Base-by-base conservation (phyloP, 2,113 vertebrate genomes). In the Burhinus bistriatus region DNA sequence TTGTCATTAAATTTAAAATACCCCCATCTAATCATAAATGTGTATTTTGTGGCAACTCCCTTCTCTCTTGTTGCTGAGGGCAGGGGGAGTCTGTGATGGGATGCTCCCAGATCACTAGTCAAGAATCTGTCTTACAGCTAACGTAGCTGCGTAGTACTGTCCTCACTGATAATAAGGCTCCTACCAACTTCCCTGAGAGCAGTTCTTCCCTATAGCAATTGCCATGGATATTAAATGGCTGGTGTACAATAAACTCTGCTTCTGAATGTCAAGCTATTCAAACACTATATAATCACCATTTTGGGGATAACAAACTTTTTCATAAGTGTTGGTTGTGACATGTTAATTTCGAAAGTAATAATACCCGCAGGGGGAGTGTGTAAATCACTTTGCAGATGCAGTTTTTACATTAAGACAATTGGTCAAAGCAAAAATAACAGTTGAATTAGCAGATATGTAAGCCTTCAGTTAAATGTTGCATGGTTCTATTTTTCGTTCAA, bases 361-460 rank as follows among this genome's bases (percentile, higher is more conserved):
- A 92, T 61, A 81, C 49, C 72, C 59, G 40, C 18, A 20, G 66
- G 34, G 73, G 66, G 49, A 81, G 93, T 76, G 93, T 97, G 89
- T 95, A 97, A 98, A 97, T 91, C 83, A 51, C 68, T 92, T 96
- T 62, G 45, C 44, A 65, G 91, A 85, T 15, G 2, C 55, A 93
- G 40, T 65, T 96, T 81, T 84, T 80, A 83, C 32, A 36, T 91
- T 89, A 71, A 91, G 34, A 71, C 76, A 93, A 58, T 91, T 87
- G 36, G 83, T 94, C 73, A 82, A 90, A 95, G 91, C 78, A 90
- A 96, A 75, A 97, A 52, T 62, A 94, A 87, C 86, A 95, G 80
- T 65, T 83, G 79, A 97, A 93, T 94, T 92, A 57, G 36, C 22
- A 92, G 68, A 75, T 69, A 40, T 59, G 12, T n/a, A 87, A 91